Percentiles rank a stretch among this genome's conserved stretches.
Conservation (phyloP, 1,140 invertebrate species). For the Lordiphosa stackelbergi region DNA sequence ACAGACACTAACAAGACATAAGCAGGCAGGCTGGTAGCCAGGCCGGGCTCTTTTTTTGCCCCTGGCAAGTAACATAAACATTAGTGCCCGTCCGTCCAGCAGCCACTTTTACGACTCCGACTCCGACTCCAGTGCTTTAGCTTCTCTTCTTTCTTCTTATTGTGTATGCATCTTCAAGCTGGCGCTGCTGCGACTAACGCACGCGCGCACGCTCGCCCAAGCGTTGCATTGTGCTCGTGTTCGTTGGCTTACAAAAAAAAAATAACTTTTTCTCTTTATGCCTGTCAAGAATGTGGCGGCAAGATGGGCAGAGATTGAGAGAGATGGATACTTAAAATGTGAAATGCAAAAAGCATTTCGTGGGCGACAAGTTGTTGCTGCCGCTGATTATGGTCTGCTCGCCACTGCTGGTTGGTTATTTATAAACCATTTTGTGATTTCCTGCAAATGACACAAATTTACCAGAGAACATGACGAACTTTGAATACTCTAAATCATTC, state of each 20-base stretch:
- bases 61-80: conserved; percentile 1
- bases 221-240: conserved; percentile 45
- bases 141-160: conserved; percentile 1
- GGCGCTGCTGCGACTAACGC: conserved; percentile 15
- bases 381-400: conserved; percentile 4
- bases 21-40: conserved; percentile 30
- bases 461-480: neutral
- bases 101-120: too few relatives aligned
- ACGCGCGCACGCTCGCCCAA: conserved; percentile 51
- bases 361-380: conserved; percentile 13
- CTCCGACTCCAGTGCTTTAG: neutral
- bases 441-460: neutral
- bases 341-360: conserved; percentile 15
- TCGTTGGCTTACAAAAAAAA: conserved; percentile 11
- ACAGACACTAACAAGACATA: conserved; percentile 36
- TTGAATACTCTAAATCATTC: too few relatives aligned
- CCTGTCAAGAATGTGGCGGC: conserved; percentile 52
- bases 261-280: conserved; percentile 38
- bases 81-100: too few relatives aligned
- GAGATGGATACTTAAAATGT: conserved; percentile 8
- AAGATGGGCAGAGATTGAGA: neutral
- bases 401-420: conserved; percentile 1
- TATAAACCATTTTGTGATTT: conserved; percentile 1
- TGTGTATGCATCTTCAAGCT: neutral
- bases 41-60: conserved; percentile 7